Evolutionary conservation across 2,113 vertebrate species (phyloP).

Genomic region (Corydoras sp.): DNA sequence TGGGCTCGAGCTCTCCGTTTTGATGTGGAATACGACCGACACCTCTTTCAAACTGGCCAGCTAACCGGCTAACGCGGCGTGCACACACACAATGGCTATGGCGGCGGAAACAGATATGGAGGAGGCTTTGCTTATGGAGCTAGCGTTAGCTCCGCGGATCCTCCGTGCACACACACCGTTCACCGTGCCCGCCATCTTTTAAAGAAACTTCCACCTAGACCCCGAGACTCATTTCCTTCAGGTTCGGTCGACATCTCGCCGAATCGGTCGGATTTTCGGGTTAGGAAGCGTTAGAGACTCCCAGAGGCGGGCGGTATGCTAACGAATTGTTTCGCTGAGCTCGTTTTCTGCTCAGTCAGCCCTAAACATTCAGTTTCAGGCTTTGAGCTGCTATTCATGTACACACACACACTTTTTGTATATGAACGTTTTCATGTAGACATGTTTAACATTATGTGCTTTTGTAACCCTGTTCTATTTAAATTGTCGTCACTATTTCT

Average conservation of each 20-base stretch:
- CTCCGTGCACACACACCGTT: conserved; percentile 44
- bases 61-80: conserved; percentile 28
- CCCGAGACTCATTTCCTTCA: not conserved
- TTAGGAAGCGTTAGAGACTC: not conserved
- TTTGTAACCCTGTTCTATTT: too few species aligned
- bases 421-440: too few species aligned
- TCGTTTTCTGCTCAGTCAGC: conserved; percentile 2
- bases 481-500: too few species aligned
- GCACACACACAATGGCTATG: conserved; percentile 32
- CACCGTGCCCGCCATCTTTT: conserved; percentile 90
- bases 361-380: not conserved
- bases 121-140: conserved; percentile 33
- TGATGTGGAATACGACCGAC: not conserved
- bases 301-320: conserved; percentile 14
- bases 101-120: conserved; percentile 21
- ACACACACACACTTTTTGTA: not conserved
- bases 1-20: not conserved
- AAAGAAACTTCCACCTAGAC: conserved; percentile 55
- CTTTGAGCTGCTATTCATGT: not conserved
- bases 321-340: conserved; percentile 5
- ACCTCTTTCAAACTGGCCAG: conserved; percentile 22
- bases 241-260: not conserved
- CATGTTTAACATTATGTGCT: too few species aligned
- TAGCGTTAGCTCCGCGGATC: conserved; percentile 26
- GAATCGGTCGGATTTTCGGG: not conserved